Conservation (phyloP, 1,140 invertebrate genomes). For the Scaptomyza pallida region DNA sequence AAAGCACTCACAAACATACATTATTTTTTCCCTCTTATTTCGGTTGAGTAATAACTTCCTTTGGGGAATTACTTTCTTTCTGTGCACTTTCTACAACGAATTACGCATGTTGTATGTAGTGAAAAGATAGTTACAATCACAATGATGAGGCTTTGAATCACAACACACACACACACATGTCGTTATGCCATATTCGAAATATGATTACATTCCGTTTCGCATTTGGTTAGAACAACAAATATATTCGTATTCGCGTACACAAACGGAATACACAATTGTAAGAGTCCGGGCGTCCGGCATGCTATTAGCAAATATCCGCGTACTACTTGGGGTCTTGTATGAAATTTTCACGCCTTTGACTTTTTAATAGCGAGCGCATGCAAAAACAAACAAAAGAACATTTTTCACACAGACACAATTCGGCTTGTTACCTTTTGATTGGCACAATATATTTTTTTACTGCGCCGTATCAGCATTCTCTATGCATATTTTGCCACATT, state of each 20-base stretch:
- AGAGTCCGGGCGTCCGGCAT: slow-evolving; percentile 53
- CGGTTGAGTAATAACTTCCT: slow-evolving; percentile 33
- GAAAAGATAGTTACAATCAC: slow-evolving; percentile 14
- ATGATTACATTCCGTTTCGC: slow-evolving; percentile 49
- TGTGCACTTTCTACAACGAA: not conserved
- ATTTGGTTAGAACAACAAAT: slow-evolving; percentile 13
- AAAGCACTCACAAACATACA: not conserved
- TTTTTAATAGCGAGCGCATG: slow-evolving; percentile 62
- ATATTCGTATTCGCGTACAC: slow-evolving; percentile 29
- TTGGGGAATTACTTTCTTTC: slow-evolving; percentile 17
- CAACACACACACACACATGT: slow-evolving; percentile 17
- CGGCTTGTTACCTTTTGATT: slow-evolving; percentile 49
- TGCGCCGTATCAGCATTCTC: slow-evolving; percentile 25
- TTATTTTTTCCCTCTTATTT: slow-evolving; percentile 26
- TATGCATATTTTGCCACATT: slow-evolving; percentile 37
- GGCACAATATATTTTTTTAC: slow-evolving; percentile 26
- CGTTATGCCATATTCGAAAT: slow-evolving; percentile 32
- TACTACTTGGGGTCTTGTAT: slow-evolving; percentile 21
- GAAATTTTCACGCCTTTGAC: slow-evolving; percentile 63
- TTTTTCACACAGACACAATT: slow-evolving; percentile 43
- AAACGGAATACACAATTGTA: slow-evolving; percentile 54
- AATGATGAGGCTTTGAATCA: slow-evolving; percentile 22
- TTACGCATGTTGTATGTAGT: not conserved
- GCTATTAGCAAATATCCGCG: slow-evolving; percentile 61
- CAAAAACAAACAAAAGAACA: slow-evolving; percentile 55